These are phyloP conservation scores for Neodontobutis hainanensis DNA, from an alignment of 2,113 vertebrate species.

Conservation along the genomic window DNA sequence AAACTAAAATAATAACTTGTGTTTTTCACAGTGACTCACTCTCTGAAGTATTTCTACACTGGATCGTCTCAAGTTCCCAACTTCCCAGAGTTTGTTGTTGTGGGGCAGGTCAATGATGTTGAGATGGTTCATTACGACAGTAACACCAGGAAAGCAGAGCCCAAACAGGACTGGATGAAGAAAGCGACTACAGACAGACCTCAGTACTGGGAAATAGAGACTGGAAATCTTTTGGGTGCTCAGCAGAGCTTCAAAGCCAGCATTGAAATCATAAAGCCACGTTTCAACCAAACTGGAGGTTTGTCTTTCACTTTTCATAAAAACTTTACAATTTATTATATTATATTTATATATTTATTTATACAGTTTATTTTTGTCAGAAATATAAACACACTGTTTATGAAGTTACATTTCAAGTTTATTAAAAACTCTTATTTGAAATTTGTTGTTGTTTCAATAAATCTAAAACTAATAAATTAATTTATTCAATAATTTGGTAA, in stretches of 20 bases:
- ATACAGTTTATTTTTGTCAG: no score
- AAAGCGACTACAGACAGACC: neutral
- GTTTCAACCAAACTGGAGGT: neutral
- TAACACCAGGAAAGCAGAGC: rapidly evolving
- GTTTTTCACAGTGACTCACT: conserved; percentile 1
- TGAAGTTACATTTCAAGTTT: no score
- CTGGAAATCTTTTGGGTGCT: rapidly evolving
- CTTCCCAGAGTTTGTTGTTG: conserved; percentile 49
- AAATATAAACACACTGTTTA: no score
- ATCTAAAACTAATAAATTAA: no score
- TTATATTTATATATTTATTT: no score
- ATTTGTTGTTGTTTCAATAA: no score
- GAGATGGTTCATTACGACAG: conserved; percentile 27
- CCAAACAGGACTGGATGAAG: conserved; percentile 55
- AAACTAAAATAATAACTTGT: neutral
- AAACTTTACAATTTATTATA: no score
- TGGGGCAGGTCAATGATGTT: conserved; percentile 32
- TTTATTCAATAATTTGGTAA: no score
- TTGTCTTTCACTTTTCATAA: neutral
- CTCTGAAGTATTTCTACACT: conserved; percentile 39
- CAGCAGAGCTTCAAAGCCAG: neutral
- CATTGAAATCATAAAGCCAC: neutral
- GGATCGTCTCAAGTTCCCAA: neutral
- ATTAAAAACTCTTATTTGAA: no score
- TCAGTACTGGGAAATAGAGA: neutral